These are phyloP conservation scores for Candoia aspera DNA, from an alignment of 2,113 vertebrate species.

Conservation along the genomic window DNA sequence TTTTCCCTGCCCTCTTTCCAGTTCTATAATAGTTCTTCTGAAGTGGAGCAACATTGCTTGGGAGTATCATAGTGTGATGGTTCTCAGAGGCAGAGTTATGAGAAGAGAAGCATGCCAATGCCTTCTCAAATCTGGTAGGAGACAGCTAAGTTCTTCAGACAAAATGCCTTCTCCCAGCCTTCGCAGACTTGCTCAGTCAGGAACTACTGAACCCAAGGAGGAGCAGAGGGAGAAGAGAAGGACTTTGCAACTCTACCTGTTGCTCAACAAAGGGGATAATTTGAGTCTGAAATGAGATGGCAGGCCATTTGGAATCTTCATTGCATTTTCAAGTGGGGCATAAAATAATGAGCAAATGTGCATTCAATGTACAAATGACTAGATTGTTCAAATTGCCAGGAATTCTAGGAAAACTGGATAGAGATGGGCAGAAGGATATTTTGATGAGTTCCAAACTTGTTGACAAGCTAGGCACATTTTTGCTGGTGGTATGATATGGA, in stretches of 20 bases:
- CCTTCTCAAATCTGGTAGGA: neutral
- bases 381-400: neutral
- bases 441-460: neutral
- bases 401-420: neutral
- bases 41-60: neutral
- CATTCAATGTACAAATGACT: neutral
- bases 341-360: neutral
- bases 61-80: neutral
- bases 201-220: neutral
- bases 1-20: neutral
- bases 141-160: neutral
- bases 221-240: neutral
- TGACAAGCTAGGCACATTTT: too few relatives aligned
- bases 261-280: neutral
- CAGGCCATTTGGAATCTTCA: neutral
- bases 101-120: neutral
- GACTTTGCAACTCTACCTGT: neutral
- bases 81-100: neutral
- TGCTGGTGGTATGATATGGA: neutral
- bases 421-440: neutral
- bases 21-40: neutral
- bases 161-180: neutral
- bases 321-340: neutral
- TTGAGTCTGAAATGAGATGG: neutral
- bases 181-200: neutral